Conservation (phyloP, 2,888 invertebrate species). For the Eustalomyia histrio region DNA sequence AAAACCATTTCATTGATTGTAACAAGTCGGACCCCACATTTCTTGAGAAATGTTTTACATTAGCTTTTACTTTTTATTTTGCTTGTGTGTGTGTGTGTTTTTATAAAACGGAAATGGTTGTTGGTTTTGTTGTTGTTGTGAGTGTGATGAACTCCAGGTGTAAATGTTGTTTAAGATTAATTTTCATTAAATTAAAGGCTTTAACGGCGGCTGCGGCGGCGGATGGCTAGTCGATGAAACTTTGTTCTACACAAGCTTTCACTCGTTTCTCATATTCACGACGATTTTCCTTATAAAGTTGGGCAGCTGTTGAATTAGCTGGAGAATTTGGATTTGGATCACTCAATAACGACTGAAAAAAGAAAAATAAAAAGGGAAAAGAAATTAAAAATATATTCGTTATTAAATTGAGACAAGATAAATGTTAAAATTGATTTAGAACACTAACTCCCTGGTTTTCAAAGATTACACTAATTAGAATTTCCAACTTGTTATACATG, state of each 20-base stretch:
- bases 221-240: conserved; percentile 93
- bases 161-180: conserved; percentile 58
- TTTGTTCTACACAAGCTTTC: conserved; percentile 99
- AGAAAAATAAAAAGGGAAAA: conserved; percentile 32
- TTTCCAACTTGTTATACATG: too few species aligned
- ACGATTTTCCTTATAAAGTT: conserved; percentile 99
- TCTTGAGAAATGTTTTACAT: not conserved
- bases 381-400: not conserved
- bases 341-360: conserved; percentile 95
- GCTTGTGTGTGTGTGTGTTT: conserved; percentile 14
- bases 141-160: conserved; percentile 59
- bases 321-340: conserved; percentile 99
- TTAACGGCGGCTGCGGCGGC: conserved; percentile 68
- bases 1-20: conserved; percentile 45
- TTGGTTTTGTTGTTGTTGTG: conserved; percentile 34
- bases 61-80: not conserved
- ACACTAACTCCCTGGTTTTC: too few species aligned
- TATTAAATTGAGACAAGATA: not conserved
- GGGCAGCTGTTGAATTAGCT: conserved; percentile 99
- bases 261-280: conserved; percentile 99
- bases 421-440: too few species aligned
- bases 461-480: too few species aligned
- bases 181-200: conserved; percentile 64
- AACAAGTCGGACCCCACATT: conserved; percentile 1
- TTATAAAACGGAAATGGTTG: conserved; percentile 58